These are phyloP conservation scores for Macrobrachium nipponense DNA, from an alignment of 1,140 invertebrate genomes.

Conservation along the genomic window DNA sequence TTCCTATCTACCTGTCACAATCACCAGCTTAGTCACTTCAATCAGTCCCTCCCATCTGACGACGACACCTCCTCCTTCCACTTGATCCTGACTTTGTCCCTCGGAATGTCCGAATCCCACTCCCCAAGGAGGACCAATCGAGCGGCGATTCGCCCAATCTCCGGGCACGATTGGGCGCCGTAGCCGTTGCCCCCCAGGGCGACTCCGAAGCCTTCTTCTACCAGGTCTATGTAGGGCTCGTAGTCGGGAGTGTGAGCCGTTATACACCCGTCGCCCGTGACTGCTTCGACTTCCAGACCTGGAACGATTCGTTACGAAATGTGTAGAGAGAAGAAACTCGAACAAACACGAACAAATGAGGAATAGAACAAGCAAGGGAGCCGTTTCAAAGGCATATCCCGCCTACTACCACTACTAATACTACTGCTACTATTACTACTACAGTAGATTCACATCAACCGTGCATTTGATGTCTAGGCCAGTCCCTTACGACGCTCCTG, in stretches of 20 bases:
- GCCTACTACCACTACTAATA: no score
- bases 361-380: no score
- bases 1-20: not conserved
- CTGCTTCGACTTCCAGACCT: conserved; percentile 24
- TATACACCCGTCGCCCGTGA: conserved; percentile 17
- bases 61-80: conserved; percentile 6
- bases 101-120: conserved; percentile 33
- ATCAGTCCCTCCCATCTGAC: no score
- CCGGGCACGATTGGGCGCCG: conserved; percentile 11
- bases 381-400: no score
- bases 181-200: conserved; percentile 27
- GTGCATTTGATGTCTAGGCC: no score
- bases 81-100: conserved; percentile 14
- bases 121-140: conserved; percentile 12
- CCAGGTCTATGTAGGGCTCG: conserved; percentile 29
- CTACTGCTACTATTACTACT: no score
- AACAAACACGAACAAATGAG: no score
- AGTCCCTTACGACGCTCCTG: no score
- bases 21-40: no score
- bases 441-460: no score
- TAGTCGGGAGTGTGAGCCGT: conserved; percentile 14
- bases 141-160: conserved; percentile 18
- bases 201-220: conserved; percentile 21
- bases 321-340: no score
- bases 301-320: not conserved